A percentile compares a stretch with the other conserved stretches of the same genome.
These are phyloP conservation scores for Erpornis zantholeuca DNA, from an alignment of 2,113 vertebrate genomes.

Conservation along the genomic window DNA sequence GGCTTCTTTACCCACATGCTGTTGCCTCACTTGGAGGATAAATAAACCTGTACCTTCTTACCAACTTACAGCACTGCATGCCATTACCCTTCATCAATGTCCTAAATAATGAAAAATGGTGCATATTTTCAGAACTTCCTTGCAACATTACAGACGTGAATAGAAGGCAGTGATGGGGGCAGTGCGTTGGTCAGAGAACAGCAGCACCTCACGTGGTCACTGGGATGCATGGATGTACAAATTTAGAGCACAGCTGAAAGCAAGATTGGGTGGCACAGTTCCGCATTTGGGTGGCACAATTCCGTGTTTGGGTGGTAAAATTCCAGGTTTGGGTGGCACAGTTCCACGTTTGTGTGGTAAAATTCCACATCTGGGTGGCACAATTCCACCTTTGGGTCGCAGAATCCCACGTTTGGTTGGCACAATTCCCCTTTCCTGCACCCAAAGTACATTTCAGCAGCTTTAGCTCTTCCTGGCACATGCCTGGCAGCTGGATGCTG, in stretches of 20 bases:
- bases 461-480: background rate
- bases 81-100: background rate
- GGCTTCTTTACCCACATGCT: background rate
- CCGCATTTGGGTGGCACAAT: too few relatives aligned
- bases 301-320: too few relatives aligned
- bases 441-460: background rate
- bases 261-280: background rate
- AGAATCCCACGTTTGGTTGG: too few relatives aligned
- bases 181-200: background rate
- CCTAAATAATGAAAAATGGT: background rate
- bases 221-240: fast-evolving
- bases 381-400: too few relatives aligned
- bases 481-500: slow-evolving; percentile 24
- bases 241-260: background rate
- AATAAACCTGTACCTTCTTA: background rate
- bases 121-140: background rate
- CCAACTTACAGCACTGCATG: fast-evolving
- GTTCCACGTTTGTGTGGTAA: too few relatives aligned
- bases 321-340: too few relatives aligned
- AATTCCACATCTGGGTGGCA: too few relatives aligned
- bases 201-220: background rate
- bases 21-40: background rate
- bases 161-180: background rate
- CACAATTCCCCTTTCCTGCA: background rate
- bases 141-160: background rate